These are phyloP conservation scores for Macrotis lagotis DNA, from an alignment of 2,113 vertebrate genomes.

Conservation along the genomic window DNA sequence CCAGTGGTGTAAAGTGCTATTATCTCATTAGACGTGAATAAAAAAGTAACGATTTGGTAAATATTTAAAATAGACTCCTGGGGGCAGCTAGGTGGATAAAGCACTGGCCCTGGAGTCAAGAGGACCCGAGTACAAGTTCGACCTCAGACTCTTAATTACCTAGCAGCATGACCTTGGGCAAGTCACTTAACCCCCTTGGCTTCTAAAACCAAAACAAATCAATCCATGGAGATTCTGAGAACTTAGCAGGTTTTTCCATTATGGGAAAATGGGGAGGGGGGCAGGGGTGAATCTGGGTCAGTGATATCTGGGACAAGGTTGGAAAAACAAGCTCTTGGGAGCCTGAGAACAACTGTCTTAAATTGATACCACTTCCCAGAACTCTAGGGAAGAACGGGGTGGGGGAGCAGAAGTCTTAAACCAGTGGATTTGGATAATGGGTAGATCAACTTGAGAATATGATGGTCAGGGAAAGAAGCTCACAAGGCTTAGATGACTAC, in stretches of 20 bases:
- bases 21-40: not conserved
- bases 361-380: too few species aligned
- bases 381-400: not conserved
- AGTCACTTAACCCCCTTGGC: too few species aligned
- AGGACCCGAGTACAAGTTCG: too few species aligned
- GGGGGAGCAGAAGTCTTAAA: not conserved
- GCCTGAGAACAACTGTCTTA: not conserved
- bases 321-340: not conserved
- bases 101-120: too few species aligned
- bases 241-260: not conserved
- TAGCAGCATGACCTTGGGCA: too few species aligned
- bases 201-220: too few species aligned
- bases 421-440: too few species aligned
- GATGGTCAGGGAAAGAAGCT: not conserved
- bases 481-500: not conserved
- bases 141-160: too few species aligned
- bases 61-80: not conserved
- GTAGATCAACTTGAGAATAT: not conserved
- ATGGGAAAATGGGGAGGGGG: too few species aligned
- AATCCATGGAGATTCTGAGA: not conserved
- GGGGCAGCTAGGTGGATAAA: too few species aligned
- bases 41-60: not conserved
- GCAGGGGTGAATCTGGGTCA: not conserved
- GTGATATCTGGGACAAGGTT: not conserved
- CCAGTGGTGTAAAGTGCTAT: not conserved